Evolutionary conservation across 2,888 invertebrate species (phyloP), one percentile per base, ranked within the genome.

Genomic region (Trissolcus japonicus): DNA sequence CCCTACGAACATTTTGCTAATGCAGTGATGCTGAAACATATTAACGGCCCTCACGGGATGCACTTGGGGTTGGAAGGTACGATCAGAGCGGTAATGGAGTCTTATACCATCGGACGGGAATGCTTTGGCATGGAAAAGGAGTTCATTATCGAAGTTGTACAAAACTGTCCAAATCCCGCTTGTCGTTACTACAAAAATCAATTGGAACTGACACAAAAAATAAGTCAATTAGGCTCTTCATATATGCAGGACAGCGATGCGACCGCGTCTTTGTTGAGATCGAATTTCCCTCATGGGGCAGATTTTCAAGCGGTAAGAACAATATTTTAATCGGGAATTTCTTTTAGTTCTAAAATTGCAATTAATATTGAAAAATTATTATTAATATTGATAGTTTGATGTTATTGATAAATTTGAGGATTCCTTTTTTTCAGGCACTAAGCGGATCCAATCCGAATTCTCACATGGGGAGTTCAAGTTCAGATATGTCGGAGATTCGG

Each of bases 1-100:
- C 96, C 96, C 2, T 96, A 95, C 89, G 96, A 96, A 89, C 96
- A 96, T 87, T 96, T 96, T 91, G 95, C 95, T 0, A 96, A 96
- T 91, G 96, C 96, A 63, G 95, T 96, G 6, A 96, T 96, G 95
- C 88, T 96, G 81, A 96, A 96, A 86, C 96, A 96, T 85, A 95
- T 96, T 94, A 95, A 95, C 85, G 95, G 96, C 0, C 95, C 95
- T 0, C 95, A 95, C 87, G 95, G 96, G 0, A 90, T 95, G 61
- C 96, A 96, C 90, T 90, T 96, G 71, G 95, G 95, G 48, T 91
- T 95, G 61, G 96, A 96, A 89, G 95, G 94, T 41, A 96, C 96
- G 13, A 94, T 96, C 41, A 91, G 95, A 87, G 95, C 95, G 63
- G 95, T 94, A 35, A 94, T 95, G 90, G 95, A 96, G 86, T 95